A percentile compares a stretch with the other conserved stretches of the same genome.
phyloP scores from a whole-genome alignment of 2,113 vertebrate species.

The Cochlearius cochlearius region DNA sequence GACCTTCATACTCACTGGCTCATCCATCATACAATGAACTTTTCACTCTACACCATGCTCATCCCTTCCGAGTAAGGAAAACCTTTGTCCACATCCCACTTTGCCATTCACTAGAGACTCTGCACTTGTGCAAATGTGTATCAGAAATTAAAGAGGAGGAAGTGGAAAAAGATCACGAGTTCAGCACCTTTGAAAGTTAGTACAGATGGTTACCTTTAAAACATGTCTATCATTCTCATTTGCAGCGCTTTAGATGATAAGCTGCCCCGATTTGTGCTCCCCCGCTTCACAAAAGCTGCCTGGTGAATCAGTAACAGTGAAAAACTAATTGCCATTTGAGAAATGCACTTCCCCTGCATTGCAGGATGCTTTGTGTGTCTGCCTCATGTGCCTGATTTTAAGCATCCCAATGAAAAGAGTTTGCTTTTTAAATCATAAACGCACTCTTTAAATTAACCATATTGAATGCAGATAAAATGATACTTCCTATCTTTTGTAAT shows the following conservation, averaged over 20 bases:
- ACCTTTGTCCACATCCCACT: conserved; percentile 86
- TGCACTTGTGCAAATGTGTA: conserved; percentile 38
- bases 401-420: not conserved
- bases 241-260: conserved; percentile 57
- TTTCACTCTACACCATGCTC: conserved; percentile 80
- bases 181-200: conserved; percentile 80
- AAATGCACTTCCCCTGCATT: not conserved
- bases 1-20: conserved; percentile 86
- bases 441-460: not conserved
- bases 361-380: not conserved
- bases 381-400: not conserved
- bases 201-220: conserved; percentile 78
- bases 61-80: conserved; percentile 78
- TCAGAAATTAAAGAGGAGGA: conserved; percentile 42
- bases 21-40: conserved; percentile 98
- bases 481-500: not conserved
- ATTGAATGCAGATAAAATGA: not conserved
- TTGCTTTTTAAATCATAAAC: not conserved
- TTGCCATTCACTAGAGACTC: conserved; percentile 78
- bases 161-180: conserved; percentile 67
- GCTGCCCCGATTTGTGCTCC: conserved; percentile 13
- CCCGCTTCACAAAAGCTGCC: not conserved
- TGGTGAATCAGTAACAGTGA: conserved; percentile 44
- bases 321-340: not conserved
- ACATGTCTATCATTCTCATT: conserved; percentile 78